Base-by-base conservation (phyloP, 2,797 vertebrate genomes). In the Spinus pinus region DNA sequence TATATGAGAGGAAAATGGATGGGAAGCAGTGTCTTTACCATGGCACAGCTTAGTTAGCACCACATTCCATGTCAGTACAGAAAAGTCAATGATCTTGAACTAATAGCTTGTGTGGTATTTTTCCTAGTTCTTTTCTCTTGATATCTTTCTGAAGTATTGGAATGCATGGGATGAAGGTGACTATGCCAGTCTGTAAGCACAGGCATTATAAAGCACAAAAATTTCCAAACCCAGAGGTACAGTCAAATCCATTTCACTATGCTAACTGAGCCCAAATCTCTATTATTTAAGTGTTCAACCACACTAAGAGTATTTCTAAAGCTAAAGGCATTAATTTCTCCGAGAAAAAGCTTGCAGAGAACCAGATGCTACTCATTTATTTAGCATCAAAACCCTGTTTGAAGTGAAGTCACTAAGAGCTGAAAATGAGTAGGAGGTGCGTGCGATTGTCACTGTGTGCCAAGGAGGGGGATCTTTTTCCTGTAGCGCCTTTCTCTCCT, bases 401-500 rank as follows among this genome's bases (percentile, higher is more conserved):
- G 84, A 95, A 84, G 54, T 86, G 72, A 72, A 78, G 54, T 71
- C 66, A 44, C 61, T 22, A 46, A 53, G 81, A 93, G 56, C 62
- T 91, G 83, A 87, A 89, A 87, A 74, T 61, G 81, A 47, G 79
- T 94, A 83, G 96, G 93, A 80, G 81, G 72, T 87, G 51, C 33
- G 9, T 69, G 81, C 6, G 6, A 66, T 83, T 91, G 75, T 70
- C 61, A 57, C 71, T 41, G 17, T 84, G 62, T 65, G 73, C 89
- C 73, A 69, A 66, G 69, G 42, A 81, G 46, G 44, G 28, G 37
- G 25, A 66, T 81, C 62, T 62, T 89, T 87, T 81, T 81, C 58
- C 88, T 62, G 35, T 69, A 83, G 61, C 66, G 47, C 53, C 53
- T 96, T 92, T 57, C 14, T 92, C 81, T 95, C 79, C 7, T 28